phyloP scores from a whole-genome alignment of 2,888 invertebrate species.

The Adelognathus sp. region DNA sequence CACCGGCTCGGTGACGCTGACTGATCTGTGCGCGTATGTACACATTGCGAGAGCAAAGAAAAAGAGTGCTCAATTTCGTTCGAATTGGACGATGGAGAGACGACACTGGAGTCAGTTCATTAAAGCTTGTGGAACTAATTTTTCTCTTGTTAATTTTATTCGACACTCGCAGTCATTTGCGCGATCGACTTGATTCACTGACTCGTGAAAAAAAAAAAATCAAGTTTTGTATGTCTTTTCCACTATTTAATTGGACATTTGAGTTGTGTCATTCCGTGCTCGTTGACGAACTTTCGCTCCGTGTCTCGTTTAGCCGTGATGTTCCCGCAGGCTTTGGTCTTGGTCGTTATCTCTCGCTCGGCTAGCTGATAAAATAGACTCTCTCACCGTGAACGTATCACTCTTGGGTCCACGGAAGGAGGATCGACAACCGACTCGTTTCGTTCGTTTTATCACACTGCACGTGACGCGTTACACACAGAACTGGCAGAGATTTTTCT shows the following conservation, averaged over 20 bases:
- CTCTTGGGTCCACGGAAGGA: constrained; percentile 44
- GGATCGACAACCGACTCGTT: constrained; percentile 53
- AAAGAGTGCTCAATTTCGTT: not conserved
- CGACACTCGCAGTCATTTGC: constrained; percentile 48
- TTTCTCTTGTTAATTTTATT: constrained; percentile 26
- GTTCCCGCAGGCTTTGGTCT: constrained; percentile 50
- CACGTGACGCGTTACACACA: not conserved
- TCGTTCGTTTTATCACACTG: constrained; percentile 55
- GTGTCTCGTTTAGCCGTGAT: constrained; percentile 15
- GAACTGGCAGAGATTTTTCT: constrained; percentile 52
- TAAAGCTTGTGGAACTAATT: not conserved
- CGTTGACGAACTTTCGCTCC: constrained; percentile 51
- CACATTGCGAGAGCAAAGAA: not conserved
- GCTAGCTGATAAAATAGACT: constrained; percentile 56
- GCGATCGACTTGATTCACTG: constrained; percentile 56
- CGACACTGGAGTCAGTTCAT: not conserved
- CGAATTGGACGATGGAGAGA: constrained; percentile 9
- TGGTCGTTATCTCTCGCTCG: constrained; percentile 55
- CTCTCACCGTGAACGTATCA: constrained; percentile 52
- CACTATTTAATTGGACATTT: constrained; percentile 28
- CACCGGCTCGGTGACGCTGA: not conserved
- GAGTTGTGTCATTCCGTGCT: constrained; percentile 16
- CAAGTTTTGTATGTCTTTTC: constrained; percentile 7
- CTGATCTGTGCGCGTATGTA: not conserved
- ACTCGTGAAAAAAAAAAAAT: not conserved